A percentile compares a stretch with the other conserved stretches of the same genome.
These are phyloP conservation scores for Coregonus suidteri DNA, from an alignment of 2,797 vertebrate genomes.

Conservation along the genomic window DNA sequence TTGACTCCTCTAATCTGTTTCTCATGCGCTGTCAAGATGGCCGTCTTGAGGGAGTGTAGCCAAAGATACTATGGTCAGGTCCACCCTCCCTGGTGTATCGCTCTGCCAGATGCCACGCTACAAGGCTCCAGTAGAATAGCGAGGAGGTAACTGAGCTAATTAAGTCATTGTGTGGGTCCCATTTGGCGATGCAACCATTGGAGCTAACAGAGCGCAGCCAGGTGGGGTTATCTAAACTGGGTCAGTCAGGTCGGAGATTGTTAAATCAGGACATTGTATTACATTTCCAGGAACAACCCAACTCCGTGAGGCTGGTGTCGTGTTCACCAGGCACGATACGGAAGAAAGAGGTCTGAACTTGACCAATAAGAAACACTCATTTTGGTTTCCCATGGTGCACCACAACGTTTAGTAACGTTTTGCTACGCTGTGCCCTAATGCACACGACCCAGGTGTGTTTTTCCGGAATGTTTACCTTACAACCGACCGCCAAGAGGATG, in stretches of 20 bases:
- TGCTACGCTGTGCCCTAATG: too few species aligned
- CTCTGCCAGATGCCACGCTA: too few species aligned
- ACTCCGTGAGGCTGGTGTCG: not conserved
- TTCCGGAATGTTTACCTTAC: conserved; percentile 79
- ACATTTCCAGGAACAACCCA: not conserved
- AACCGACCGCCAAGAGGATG: conserved; percentile 87
- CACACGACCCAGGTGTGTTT: not conserved
- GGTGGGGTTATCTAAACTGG: conserved; percentile 9
- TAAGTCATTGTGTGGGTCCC: conserved; percentile 20
- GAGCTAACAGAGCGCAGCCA: conserved; percentile 24
- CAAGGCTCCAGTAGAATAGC: too few species aligned
- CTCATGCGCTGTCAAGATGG: conserved; percentile 36
- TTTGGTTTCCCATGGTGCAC: too few species aligned
- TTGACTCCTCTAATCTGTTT: conserved; percentile 60
- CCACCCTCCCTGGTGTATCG: too few species aligned
- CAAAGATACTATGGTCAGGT: too few species aligned
- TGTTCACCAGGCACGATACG: not conserved
- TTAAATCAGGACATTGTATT: conserved; percentile 24
- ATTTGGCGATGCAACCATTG: conserved; percentile 30
- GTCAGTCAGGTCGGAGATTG: conserved; percentile 31
- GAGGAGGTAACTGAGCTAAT: not conserved
- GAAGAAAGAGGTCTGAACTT: not conserved
- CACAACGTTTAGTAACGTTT: too few species aligned
- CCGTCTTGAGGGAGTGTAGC: conserved; percentile 4
- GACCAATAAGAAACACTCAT: not conserved